Conservation (phyloP, 2,797 vertebrate genomes). For the Sebastes umbrosus region DNA sequence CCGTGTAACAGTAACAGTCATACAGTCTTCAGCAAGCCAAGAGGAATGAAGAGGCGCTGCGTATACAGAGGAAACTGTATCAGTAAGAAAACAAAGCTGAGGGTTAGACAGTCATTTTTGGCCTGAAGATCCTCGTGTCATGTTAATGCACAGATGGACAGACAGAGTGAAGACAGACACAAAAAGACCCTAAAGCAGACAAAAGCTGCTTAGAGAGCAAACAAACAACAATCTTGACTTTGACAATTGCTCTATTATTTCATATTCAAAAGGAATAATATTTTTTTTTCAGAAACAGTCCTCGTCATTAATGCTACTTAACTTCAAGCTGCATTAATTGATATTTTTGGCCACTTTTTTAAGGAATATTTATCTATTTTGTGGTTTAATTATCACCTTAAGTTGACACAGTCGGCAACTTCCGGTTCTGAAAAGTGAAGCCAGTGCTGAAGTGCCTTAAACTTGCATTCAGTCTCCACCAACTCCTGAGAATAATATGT, state of each 20-base stretch:
- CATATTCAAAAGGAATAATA: neutral
- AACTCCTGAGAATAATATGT: neutral
- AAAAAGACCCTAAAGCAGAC: conserved; percentile 7
- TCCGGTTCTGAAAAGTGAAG: no score
- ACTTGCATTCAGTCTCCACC: no score
- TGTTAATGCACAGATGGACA: neutral
- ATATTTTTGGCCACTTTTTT: no score
- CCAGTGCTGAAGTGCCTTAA: no score
- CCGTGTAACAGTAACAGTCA: neutral
- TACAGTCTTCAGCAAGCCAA: neutral
- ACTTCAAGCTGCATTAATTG: neutral
- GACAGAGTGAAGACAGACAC: neutral
- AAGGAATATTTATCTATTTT: no score
- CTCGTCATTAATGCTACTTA: neutral
- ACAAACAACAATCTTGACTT: neutral
- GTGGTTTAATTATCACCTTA: no score
- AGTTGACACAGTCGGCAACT: no score
- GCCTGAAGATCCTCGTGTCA: neutral
- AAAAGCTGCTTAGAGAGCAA: neutral
- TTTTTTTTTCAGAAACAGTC: neutral
- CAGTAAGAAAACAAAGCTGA: neutral
- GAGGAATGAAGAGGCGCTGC: neutral
- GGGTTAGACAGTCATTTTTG: neutral
- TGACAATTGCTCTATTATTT: neutral
- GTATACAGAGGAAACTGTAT: neutral